These are phyloP conservation scores for Petaurus breviceps DNA, from an alignment of 2,113 vertebrate species.

Conservation along the genomic window DNA sequence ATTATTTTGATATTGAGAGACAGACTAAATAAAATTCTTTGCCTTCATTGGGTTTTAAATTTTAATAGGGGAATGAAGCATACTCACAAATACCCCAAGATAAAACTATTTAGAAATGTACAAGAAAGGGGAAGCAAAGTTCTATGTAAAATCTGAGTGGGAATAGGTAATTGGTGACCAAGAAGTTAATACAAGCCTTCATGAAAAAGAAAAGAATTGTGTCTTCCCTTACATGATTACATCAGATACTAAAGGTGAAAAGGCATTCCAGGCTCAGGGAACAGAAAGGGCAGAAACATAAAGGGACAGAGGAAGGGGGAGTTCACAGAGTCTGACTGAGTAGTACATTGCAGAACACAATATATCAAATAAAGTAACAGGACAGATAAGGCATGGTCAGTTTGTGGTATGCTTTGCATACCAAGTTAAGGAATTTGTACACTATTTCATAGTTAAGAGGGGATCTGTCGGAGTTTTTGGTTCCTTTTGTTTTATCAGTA, in stretches of 20 bases:
- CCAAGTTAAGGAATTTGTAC: not conserved
- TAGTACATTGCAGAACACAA: not conserved
- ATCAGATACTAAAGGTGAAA: not conserved
- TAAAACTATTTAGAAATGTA: not conserved
- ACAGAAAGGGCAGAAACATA: not conserved
- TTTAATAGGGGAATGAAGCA: not conserved
- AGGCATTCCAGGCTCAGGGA: not conserved
- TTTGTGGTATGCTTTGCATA: not conserved
- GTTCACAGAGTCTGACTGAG: not conserved
- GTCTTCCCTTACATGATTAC: not conserved
- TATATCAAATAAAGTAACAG: not conserved
- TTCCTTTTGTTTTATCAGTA: not conserved
- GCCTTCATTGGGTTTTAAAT: not conserved
- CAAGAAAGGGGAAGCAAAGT: not conserved
- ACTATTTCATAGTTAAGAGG: not conserved
- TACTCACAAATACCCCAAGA: not conserved
- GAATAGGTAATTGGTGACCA: not conserved
- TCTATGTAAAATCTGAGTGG: not conserved
- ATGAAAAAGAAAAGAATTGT: not conserved
- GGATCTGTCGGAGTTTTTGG: not conserved
- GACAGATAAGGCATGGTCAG: not conserved
- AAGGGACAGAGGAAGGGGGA: not conserved
- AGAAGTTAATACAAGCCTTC: not conserved
- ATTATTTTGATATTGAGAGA: not conserved
- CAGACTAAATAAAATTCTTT: not conserved